A percentile compares a stretch with the other conserved stretches of the same genome.
These are phyloP conservation scores for Neogobius melanostomus DNA, from an alignment of 2,113 vertebrate species.

Conservation along the genomic window DNA sequence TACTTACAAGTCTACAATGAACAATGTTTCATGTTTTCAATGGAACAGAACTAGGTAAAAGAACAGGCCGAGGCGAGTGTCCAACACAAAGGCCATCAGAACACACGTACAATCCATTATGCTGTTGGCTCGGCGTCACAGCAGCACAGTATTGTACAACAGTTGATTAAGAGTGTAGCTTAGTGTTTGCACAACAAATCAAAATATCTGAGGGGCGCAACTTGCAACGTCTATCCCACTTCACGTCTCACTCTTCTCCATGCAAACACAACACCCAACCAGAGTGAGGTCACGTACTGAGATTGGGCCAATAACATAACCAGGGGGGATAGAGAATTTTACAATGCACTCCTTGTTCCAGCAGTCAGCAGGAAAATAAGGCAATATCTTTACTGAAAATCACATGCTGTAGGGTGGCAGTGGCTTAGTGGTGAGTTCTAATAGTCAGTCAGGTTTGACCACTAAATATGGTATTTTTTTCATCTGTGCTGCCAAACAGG, in stretches of 20 bases:
- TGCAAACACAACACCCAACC: constrained; percentile 18
- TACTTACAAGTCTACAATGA: too few species aligned
- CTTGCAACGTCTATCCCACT: constrained; percentile 13
- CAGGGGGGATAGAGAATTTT: background rate
- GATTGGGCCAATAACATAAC: constrained; percentile 39
- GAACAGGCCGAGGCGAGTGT: too few species aligned
- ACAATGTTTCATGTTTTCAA: too few species aligned
- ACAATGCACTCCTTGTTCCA: background rate
- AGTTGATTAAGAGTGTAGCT: background rate
- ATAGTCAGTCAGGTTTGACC: too few species aligned
- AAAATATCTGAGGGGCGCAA: constrained; percentile 1
- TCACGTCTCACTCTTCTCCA: constrained; percentile 14
- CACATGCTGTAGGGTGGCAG: background rate
- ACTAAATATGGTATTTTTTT: too few species aligned
- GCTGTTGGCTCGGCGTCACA: background rate
- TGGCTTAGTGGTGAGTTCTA: too few species aligned
- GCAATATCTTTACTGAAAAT: background rate
- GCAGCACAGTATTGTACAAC: background rate
- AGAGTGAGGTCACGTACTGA: constrained; percentile 53
- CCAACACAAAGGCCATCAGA: too few species aligned
- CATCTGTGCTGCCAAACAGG: too few species aligned
- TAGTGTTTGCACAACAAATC: background rate
- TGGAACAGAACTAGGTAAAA: too few species aligned
- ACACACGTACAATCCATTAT: background rate
- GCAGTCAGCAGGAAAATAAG: background rate